phyloP scores from a whole-genome alignment of 2,113 vertebrate genomes.

The Acrocephalus kingi region DNA sequence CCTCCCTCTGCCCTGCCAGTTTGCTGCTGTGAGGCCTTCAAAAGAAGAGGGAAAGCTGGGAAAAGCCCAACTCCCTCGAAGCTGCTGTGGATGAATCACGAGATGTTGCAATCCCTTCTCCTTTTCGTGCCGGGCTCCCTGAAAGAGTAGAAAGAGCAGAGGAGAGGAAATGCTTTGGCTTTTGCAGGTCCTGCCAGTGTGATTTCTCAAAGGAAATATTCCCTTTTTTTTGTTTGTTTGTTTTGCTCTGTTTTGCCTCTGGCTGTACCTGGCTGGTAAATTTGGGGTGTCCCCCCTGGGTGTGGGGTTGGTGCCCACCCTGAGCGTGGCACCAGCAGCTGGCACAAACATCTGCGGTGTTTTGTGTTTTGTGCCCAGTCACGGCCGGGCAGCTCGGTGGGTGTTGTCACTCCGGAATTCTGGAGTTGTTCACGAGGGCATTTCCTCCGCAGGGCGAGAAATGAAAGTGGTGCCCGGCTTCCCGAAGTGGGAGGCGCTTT shows the following conservation, averaged over 20 bases:
- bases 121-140: background rate
- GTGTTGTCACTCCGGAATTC: background rate
- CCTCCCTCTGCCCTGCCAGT: background rate
- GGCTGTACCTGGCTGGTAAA: rapidly evolving
- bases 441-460: background rate
- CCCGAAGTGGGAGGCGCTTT: background rate
- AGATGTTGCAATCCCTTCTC: background rate
- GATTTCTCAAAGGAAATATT: background rate
- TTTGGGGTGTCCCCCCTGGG: background rate
- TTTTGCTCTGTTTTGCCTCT: background rate
- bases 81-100: background rate
- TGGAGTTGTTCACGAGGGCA: background rate
- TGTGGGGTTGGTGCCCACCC: background rate
- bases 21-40: background rate
- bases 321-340: background rate
- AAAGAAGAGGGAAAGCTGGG: background rate
- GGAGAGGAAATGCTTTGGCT: background rate
- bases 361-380: background rate
- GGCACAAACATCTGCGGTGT: rapidly evolving
- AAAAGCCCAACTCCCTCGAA: rapidly evolving
- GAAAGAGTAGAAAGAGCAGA: background rate
- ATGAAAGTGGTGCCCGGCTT: background rate
- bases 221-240: too few species aligned
- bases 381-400: background rate
- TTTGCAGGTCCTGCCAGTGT: background rate